Percentiles rank a stretch among this genome's conserved stretches.
These are phyloP conservation scores for Sarotherodon lohbergeri DNA, from an alignment of 2,113 vertebrate genomes.

Conservation along the genomic window DNA sequence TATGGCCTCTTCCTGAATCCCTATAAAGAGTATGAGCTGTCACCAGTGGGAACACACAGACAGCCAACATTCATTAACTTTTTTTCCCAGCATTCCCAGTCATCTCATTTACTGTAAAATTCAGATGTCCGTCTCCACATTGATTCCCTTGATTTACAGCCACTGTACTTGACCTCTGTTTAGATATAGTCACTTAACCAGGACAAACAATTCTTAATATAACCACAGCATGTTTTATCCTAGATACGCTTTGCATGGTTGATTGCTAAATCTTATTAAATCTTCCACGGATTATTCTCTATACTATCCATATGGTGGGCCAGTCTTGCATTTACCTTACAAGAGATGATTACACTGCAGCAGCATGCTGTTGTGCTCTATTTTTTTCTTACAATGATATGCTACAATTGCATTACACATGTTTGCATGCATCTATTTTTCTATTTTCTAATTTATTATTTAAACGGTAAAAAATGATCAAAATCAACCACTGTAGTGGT, in stretches of 20 bases:
- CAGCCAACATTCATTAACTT: slow-evolving; percentile 41
- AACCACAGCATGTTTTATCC: not conserved
- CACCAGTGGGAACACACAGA: slow-evolving; percentile 46
- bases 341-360: not conserved
- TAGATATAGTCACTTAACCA: not conserved
- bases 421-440: not conserved
- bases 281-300: not conserved
- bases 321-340: not conserved
- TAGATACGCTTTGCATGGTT: slow-evolving; percentile 16
- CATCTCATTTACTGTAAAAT: slow-evolving; percentile 12
- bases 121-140: not conserved
- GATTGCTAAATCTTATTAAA: slow-evolving; percentile 3
- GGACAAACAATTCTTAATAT: not conserved
- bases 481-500: not conserved
- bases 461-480: not conserved
- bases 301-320: not conserved
- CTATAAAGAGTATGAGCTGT: slow-evolving; percentile 28
- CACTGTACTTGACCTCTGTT: not conserved
- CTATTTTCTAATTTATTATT: not conserved
- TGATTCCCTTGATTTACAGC: slow-evolving; percentile 7
- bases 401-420: not conserved
- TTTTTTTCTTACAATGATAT: not conserved
- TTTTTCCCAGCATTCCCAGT: slow-evolving; percentile 24
- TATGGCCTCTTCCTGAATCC: slow-evolving; percentile 16
- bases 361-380: slow-evolving; percentile 2